These are phyloP conservation scores for Tachuris rubrigastra DNA, from an alignment of 2,113 vertebrate species.

Conservation along the genomic window DNA sequence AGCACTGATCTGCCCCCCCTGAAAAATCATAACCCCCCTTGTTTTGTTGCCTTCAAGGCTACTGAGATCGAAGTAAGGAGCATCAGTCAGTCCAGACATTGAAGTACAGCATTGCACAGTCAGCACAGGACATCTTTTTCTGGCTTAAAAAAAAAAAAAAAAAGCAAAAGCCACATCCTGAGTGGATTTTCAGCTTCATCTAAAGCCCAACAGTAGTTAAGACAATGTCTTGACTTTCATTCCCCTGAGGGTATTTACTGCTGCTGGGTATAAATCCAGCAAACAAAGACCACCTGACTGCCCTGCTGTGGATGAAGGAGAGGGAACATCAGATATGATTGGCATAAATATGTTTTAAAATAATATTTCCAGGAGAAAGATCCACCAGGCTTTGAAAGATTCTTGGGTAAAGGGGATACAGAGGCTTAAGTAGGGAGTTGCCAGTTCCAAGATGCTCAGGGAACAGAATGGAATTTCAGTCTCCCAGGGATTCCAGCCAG, in stretches of 20 bases:
- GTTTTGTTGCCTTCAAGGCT: background rate
- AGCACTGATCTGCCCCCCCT: no score
- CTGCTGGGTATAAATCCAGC: background rate
- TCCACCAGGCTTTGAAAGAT: background rate
- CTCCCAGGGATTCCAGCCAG: background rate
- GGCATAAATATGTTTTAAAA: background rate
- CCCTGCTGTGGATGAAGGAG: background rate
- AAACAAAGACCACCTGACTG: fast-evolving
- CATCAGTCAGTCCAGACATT: fast-evolving
- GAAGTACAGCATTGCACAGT: no score
- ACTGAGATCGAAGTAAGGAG: background rate
- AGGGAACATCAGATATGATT: fast-evolving
- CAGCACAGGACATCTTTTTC: no score
- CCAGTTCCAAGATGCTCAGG: background rate
- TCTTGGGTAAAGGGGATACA: background rate
- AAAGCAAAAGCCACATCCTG: background rate
- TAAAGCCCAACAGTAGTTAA: background rate
- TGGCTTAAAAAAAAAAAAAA: background rate
- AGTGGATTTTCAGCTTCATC: background rate
- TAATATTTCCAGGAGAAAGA: background rate
- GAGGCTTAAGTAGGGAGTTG: background rate
- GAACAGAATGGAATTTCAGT: background rate
- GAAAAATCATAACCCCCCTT: background rate
- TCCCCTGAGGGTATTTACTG: background rate
- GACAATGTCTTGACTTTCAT: fast-evolving